Conservation (phyloP, 2,113 vertebrate species). For the Semnopithecus entellus region DNA sequence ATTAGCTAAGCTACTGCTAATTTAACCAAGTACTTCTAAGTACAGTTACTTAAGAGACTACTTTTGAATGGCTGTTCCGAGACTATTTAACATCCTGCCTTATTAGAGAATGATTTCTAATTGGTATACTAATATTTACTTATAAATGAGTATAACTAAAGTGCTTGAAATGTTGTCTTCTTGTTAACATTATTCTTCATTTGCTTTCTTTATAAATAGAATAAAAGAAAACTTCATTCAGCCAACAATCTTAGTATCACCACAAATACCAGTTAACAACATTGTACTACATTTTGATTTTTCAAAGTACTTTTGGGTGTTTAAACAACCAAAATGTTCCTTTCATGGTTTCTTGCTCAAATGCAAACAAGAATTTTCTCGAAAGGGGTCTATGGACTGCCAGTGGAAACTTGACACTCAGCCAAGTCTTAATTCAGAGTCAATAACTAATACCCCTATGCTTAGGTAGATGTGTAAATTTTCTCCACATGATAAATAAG, state of each 20-base stretch:
- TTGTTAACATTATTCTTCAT: neutral
- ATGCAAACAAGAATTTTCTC: slow-evolving; percentile 44
- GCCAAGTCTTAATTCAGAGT: slow-evolving; percentile 68
- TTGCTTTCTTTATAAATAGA: slow-evolving; percentile 27
- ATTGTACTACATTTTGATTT: slow-evolving; percentile 34
- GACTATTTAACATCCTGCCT: neutral
- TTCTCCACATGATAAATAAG: slow-evolving; percentile 76
- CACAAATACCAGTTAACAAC: neutral
- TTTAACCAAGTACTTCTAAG: neutral
- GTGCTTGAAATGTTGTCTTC: neutral
- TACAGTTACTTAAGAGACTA: neutral
- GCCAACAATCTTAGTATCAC: slow-evolving; percentile 11
- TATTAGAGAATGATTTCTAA: slow-evolving; percentile 29
- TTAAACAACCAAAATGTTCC: neutral
- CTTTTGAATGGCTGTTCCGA: neutral
- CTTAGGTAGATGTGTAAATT: slow-evolving; percentile 69
- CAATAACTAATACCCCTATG: slow-evolving; percentile 70
- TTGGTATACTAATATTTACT: slow-evolving; percentile 12
- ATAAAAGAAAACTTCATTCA: slow-evolving; percentile 18
- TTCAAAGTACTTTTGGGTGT: slow-evolving; percentile 28
- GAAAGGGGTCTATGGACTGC: neutral
- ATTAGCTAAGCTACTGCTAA: neutral
- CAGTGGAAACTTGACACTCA: slow-evolving; percentile 58
- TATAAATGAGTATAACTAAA: slow-evolving; percentile 1
- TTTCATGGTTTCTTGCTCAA: slow-evolving; percentile 46